Conservation (phyloP, 1,140 invertebrate genomes). For the Papilio dardanus region DNA sequence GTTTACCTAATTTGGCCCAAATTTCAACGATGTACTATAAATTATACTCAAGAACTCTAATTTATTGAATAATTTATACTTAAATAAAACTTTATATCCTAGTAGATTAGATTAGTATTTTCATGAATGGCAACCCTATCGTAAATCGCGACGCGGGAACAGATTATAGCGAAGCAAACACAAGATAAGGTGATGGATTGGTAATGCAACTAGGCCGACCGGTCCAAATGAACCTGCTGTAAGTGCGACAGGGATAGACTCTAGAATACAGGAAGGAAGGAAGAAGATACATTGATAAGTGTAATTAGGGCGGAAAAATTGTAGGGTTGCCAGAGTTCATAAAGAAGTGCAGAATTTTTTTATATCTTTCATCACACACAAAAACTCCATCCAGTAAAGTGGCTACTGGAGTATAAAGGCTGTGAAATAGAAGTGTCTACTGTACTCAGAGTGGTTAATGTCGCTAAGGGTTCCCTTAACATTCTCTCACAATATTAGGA, state of each 20-base stretch:
- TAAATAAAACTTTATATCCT: constrained; percentile 3
- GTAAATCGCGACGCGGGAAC: constrained; percentile 40
- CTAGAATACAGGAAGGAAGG: not conserved
- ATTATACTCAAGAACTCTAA: not conserved
- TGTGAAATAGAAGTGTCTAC: not conserved
- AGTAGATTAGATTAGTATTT: not conserved
- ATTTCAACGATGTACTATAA: not conserved
- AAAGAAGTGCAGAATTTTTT: not conserved
- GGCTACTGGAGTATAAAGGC: too few species aligned
- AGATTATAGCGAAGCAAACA: constrained; percentile 55
- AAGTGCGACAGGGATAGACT: not conserved
- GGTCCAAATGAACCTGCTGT: constrained; percentile 20
- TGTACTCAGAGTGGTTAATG: not conserved
- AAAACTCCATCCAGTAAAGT: too few species aligned
- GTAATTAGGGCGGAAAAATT: not conserved
- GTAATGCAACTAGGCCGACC: constrained; percentile 44
- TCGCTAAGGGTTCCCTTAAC: not conserved
- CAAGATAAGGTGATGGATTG: constrained; percentile 55
- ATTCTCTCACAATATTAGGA: not conserved
- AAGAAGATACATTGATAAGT: not conserved
- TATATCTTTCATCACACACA: too few species aligned
- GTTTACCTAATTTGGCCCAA: too few species aligned
- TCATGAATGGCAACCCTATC: constrained; percentile 40
- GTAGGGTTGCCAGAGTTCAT: not conserved
- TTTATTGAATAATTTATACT: not conserved